Base-by-base conservation (phyloP, 2,113 vertebrate genomes). In the Colistium nudipinnis region DNA sequence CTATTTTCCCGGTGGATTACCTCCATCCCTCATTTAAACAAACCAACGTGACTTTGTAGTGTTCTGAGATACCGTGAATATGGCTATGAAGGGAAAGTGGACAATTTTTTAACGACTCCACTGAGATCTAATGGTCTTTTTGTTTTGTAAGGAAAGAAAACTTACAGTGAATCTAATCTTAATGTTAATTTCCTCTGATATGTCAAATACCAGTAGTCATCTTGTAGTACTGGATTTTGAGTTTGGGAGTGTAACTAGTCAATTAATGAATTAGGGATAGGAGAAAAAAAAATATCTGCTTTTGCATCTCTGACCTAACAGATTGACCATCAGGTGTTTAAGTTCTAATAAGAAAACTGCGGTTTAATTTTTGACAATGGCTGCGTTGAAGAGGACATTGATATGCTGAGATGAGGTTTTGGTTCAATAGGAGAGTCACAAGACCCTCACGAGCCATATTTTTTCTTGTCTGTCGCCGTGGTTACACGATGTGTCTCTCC, bases 401-500 rank as follows among this genome's bases (percentile, higher is more conserved):
- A n/a, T 19, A 1, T 30, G 24, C 28, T 14, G 25, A 47, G 12
- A 22, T 27, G 16, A 6, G 4, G 4, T 22, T 81, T 78, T 35
- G 17, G 16, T 41, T 44, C 6, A 51, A 56, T 3, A 62, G 5
- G 14, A 35, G 43, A 44, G 43, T 56, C 66, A 78, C 31, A 25
- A 51, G 68, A 76, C 56, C 63, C 78, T 63, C 33, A 75, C 43
- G 30, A 69, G 24, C 10, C 16, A 10, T 33, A 1, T 13, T 48
- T 62, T 44, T 53, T 66, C 10, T 3, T 1, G 24, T 16, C 44
- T 66, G 76, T 82, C 43, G n/a, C 78, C 13, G 30, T 80, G 71
- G 83, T 83, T 81, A 81, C 81, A 36, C 39, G 33, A 28, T 33
- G 25, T 77, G 67, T 70, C 44, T 66, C 60, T 25, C 28, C 55